A percentile compares a stretch with the other conserved stretches of the same genome.
Evolutionary conservation across 2,888 invertebrate species (phyloP).

Genomic region (Colletes collaris): DNA sequence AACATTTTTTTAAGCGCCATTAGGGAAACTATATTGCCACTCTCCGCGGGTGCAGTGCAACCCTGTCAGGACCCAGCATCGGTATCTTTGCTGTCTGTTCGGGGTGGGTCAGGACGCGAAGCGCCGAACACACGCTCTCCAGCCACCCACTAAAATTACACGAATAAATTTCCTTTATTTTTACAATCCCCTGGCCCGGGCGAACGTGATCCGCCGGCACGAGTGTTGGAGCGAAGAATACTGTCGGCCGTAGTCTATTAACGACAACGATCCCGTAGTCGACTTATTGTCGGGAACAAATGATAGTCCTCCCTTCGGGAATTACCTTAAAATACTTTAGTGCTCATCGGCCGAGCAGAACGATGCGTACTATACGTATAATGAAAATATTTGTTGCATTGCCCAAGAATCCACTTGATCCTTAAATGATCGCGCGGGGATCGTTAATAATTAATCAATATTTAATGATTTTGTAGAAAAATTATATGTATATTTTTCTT

Average conservation of each 20-base stretch:
- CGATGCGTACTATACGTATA: neutral
- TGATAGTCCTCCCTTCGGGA: neutral
- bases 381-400: neutral
- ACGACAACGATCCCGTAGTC: constrained; percentile 62
- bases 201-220: constrained; percentile 46
- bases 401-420: too few species aligned
- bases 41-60: constrained; percentile 67
- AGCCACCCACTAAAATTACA: constrained; percentile 78
- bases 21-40: constrained; percentile 83
- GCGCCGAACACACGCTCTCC: constrained; percentile 77
- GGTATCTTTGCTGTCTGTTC: constrained; percentile 22
- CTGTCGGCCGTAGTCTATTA: constrained; percentile 52
- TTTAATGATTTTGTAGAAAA: too few species aligned
- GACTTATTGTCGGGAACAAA: constrained; percentile 38
- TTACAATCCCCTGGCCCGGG: constrained; percentile 68
- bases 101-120: constrained; percentile 34
- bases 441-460: too few species aligned
- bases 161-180: constrained; percentile 82
- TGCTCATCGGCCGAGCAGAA: neutral
- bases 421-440: too few species aligned
- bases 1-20: constrained; percentile 83
- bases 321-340: constrained; percentile 1
- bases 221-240: constrained; percentile 31
- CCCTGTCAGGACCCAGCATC: constrained; percentile 18
- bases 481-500: too few species aligned